Conservation (phyloP, 1,140 invertebrate species). For the Rhysida immarginata region DNA sequence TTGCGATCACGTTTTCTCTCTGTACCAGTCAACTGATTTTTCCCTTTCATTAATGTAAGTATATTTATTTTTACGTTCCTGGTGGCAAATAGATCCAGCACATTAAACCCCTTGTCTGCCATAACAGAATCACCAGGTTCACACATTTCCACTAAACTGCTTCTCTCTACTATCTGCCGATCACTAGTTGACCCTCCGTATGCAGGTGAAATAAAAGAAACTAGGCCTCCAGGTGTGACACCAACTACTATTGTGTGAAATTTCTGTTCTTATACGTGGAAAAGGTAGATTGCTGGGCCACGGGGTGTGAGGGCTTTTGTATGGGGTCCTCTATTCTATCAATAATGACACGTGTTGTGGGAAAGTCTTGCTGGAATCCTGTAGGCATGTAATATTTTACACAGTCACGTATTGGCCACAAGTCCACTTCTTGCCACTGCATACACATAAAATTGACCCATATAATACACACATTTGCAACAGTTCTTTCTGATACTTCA, state of each 20-base stretch:
- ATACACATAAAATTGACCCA: constrained; percentile 21
- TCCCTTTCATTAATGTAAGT: not conserved
- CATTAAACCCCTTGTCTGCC: constrained; percentile 28
- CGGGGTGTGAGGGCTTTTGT: constrained; percentile 14
- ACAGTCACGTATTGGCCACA: constrained; percentile 20
- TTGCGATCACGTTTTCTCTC: not conserved
- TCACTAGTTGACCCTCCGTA: constrained; percentile 27
- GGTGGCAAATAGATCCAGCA: not conserved
- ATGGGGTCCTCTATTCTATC: constrained; percentile 22
- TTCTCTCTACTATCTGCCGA: constrained; percentile 24
- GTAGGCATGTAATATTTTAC: constrained; percentile 19
- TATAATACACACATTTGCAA: constrained; percentile 19
- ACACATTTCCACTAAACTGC: constrained; percentile 26
- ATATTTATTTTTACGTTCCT: not conserved
- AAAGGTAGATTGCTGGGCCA: constrained; percentile 21
- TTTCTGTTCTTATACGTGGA: constrained; percentile 22
- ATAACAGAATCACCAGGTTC: constrained; percentile 27
- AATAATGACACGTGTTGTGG: constrained; percentile 20
- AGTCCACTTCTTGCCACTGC: constrained; percentile 18
- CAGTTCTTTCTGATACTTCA: constrained; percentile 15
- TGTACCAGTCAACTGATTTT: not conserved
- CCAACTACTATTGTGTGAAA: constrained; percentile 17
- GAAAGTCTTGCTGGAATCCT: constrained; percentile 19
- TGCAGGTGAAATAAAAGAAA: constrained; percentile 27
- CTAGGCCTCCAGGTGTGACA: constrained; percentile 21